Base-by-base conservation (phyloP, 2,113 vertebrate genomes). In the Neotragus moschatus region DNA sequence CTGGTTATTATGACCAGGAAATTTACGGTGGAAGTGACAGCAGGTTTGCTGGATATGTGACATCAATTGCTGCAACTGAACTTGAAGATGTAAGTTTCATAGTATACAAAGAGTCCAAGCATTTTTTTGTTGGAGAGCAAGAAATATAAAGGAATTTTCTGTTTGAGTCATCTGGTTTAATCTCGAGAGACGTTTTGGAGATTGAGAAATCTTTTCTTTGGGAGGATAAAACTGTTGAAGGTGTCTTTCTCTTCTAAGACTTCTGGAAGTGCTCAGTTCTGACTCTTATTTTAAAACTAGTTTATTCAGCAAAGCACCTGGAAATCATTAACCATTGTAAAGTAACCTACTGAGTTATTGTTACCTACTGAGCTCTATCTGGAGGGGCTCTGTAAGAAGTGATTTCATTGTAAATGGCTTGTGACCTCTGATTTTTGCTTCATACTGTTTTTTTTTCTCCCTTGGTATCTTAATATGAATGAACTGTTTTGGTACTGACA, bases 21-120 rank as follows among this genome's bases (percentile, higher is more conserved):
- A 99, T 99, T 97, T 99, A 99, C 61, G 99, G 99, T 66, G 99
- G 99, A 97, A 99, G 99, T 70, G 99, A 99, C 97, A 99, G 99
- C 97, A 99, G 99, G 81, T 99, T 99, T 98, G 99, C 99, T 94
- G 99, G 99, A 98, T 99, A 99, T 1, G 99, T 99, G 95, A 99
- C 99, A 60, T 99, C 99, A 61, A 99, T 99, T 81, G 99, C 99
- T 92, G 99, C 99, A 90, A 99, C 99, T 93, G 99, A 99, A 96
- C 99, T 99, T 98, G 99, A 99, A 98, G 99, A 99, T 61, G 99
- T 99, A 98, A 99, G 99, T 99, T 36, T 96, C 36, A 51, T 13
- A 91, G 49, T 91, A 7, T 75, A 25, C 1, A 81, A 47, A 61
- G 55, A 95, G 26, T 51, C 91, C 84, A 81, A 4, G 14, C 5